A percentile compares a stretch with the other conserved stretches of the same genome.
Evolutionary conservation across 2,113 vertebrate genomes (phyloP).

Genomic region (Rhinichthys klamathensis): DNA sequence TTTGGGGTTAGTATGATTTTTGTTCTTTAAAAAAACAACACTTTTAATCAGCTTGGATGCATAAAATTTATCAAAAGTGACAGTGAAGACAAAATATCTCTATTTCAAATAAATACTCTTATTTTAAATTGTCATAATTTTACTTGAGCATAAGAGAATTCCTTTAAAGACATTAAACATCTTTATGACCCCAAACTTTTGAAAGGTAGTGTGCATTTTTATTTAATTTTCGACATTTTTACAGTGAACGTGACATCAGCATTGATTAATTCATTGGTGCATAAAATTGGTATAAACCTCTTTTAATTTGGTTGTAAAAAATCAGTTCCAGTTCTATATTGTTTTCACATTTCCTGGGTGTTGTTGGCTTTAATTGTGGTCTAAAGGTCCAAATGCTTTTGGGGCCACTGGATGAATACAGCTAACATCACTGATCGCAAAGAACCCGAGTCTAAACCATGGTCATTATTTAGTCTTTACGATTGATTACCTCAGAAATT

Average conservation of each 20-base stretch:
- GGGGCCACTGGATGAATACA: neutral
- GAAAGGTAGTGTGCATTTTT: too few species aligned
- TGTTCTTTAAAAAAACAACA: too few species aligned
- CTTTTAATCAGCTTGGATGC: neutral
- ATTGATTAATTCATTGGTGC: neutral
- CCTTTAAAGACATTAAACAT: neutral
- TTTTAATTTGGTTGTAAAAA: neutral
- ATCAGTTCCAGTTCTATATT: neutral
- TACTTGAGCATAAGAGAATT: too few species aligned
- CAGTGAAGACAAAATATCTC: neutral
- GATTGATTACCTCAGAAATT: neutral
- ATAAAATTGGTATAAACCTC: too few species aligned
- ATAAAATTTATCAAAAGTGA: neutral
- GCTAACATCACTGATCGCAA: neutral
- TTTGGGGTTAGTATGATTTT: neutral
- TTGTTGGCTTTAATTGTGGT: neutral
- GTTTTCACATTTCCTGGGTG: neutral
- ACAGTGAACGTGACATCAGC: too few species aligned
- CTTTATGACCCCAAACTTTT: too few species aligned
- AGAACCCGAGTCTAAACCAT: too few species aligned
- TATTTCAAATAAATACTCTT: too few species aligned
- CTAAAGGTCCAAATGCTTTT: neutral
- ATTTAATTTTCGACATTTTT: too few species aligned
- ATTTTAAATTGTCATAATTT: too few species aligned
- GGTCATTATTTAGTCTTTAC: neutral